Conservation (phyloP, 1,140 invertebrate species). For the Lepidurus packardi region DNA sequence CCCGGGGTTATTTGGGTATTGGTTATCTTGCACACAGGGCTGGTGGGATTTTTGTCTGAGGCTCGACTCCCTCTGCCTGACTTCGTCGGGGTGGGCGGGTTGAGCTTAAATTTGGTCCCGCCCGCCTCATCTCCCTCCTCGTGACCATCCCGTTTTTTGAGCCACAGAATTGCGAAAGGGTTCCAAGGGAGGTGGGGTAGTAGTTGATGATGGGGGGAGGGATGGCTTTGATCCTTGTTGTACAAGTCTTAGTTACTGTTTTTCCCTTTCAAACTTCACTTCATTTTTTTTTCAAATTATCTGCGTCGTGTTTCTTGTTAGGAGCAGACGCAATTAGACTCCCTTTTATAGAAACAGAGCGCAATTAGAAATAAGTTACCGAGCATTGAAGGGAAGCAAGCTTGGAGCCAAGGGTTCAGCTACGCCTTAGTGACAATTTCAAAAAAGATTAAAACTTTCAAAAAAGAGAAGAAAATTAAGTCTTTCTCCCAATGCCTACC, state of each 20-base stretch:
- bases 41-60: slow-evolving; percentile 18
- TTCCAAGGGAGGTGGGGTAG: neutral
- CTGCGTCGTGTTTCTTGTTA: neutral
- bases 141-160: neutral
- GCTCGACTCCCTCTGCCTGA: slow-evolving; percentile 14
- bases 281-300: too few species aligned
- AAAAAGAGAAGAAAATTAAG: neutral
- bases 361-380: neutral
- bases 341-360: neutral
- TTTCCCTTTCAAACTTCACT: too few species aligned
- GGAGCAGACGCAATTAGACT: neutral
- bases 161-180: neutral
- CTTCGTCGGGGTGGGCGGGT: slow-evolving; percentile 5
- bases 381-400: neutral
- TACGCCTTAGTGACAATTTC: neutral
- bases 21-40: neutral
- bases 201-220: neutral
- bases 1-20: too few species aligned
- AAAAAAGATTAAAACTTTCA: neutral
- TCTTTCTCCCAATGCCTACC: neutral
- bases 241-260: too few species aligned
- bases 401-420: slow-evolving; percentile 17
- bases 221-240: too few species aligned
- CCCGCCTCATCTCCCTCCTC: slow-evolving; percentile 20
- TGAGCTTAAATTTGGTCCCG: neutral